Conservation (phyloP, 2,797 vertebrate species). For the Uromys caudimaculatus region DNA sequence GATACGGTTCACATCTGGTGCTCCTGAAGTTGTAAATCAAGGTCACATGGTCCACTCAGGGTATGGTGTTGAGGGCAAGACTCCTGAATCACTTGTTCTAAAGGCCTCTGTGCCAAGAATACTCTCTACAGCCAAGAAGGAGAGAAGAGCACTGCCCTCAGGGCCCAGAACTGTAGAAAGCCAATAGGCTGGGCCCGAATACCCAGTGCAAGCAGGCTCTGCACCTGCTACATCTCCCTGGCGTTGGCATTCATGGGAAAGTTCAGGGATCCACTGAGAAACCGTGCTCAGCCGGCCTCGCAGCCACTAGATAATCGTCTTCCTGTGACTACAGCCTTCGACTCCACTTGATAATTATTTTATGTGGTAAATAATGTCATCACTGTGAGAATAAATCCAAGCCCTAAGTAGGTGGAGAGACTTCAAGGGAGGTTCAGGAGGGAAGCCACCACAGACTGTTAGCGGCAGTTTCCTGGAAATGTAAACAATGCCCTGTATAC, state of each 20-base stretch:
- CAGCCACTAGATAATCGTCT: neutral
- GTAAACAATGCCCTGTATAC: neutral
- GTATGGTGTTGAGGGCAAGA: neutral
- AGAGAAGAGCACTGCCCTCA: neutral
- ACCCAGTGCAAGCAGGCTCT: accelerated
- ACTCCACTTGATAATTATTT: conserved; percentile 68
- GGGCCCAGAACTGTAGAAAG: neutral
- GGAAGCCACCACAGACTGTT: neutral
- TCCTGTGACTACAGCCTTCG: neutral
- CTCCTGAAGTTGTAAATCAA: neutral
- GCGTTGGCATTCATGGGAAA: neutral
- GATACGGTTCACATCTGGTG: neutral
- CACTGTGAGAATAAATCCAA: conserved; percentile 67
- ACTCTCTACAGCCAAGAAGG: neutral
- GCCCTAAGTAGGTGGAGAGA: conserved; percentile 62
- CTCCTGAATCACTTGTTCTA: neutral
- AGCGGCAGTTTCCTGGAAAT: conserved; percentile 13
- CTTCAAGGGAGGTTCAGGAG: conserved; percentile 30
- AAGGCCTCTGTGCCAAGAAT: neutral
- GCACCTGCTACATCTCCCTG: neutral
- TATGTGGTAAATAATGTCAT: conserved; percentile 58
- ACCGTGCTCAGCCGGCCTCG: neutral
- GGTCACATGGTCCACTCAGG: neutral
- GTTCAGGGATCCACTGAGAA: neutral
- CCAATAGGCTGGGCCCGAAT: accelerated